A percentile compares a stretch with the other conserved stretches of the same genome.
Evolutionary conservation across 2,113 vertebrate species (phyloP).

Genomic region (Mus pahari): DNA sequence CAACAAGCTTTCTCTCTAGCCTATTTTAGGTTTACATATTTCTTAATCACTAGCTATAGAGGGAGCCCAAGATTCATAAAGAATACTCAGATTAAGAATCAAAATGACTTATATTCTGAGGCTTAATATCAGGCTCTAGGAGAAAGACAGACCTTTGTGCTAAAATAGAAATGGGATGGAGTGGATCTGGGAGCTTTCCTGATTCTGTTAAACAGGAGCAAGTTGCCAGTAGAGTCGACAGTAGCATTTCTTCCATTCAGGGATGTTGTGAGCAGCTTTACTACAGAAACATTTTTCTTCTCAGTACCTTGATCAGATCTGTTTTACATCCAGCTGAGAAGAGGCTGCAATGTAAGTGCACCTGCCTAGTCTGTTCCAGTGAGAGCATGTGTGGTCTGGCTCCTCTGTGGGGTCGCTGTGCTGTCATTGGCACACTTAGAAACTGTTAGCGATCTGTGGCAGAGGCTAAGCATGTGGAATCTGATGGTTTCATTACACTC

Average conservation of each 20-base stretch:
- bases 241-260: background rate
- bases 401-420: background rate
- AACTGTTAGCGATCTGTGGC: background rate
- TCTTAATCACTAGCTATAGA: background rate
- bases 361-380: background rate
- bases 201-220: background rate
- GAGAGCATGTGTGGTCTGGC: background rate
- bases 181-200: background rate
- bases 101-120: background rate
- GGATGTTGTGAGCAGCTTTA: background rate
- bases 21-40: background rate
- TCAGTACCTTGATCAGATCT: background rate
- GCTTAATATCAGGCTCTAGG: background rate
- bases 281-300: constrained; percentile 10
- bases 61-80: background rate
- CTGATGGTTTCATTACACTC: background rate
- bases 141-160: background rate
- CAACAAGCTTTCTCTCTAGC: background rate
- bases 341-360: background rate
- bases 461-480: background rate
- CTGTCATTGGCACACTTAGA: background rate
- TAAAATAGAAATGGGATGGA: constrained; percentile 13
- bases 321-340: constrained; percentile 2
- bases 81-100: background rate
- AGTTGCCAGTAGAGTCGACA: background rate